A percentile compares a stretch with the other conserved stretches of the same genome.
phyloP scores from a whole-genome alignment of 2,888 invertebrate genomes.

The Julus scandinavius region DNA sequence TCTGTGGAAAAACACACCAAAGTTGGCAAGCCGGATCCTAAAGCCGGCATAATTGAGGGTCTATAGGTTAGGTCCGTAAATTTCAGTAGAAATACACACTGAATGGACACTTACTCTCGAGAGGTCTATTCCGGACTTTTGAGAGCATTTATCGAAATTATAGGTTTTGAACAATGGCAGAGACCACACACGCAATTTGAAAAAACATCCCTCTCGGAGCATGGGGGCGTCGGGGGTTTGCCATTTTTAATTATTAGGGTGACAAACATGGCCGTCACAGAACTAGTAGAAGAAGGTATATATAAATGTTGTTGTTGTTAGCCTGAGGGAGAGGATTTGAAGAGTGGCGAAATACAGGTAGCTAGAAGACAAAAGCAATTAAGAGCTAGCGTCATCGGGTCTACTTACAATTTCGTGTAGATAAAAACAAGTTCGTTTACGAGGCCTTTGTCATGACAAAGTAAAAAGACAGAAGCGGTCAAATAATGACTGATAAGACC shows the following conservation, averaged over 20 bases:
- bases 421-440: background rate
- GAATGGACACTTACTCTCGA: too few relatives aligned
- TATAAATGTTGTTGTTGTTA: background rate
- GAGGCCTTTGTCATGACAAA: background rate
- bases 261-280: background rate
- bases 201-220: background rate
- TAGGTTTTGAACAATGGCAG: too few relatives aligned
- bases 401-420: background rate
- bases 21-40: too few relatives aligned
- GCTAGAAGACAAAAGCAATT: background rate
- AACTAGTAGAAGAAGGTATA: background rate
- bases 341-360: background rate
- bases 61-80: background rate
- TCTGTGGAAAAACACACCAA: too few relatives aligned
- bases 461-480: background rate
- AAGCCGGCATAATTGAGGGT: too few relatives aligned
- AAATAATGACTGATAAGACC: constrained; percentile 18
- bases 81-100: background rate
- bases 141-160: too few relatives aligned
- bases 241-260: background rate
- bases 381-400: constrained; percentile 7
- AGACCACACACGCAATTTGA: background rate
- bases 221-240: background rate
- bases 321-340: background rate
- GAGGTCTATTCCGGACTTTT: background rate